Percentiles rank a stretch among this genome's conserved stretches.
Evolutionary conservation across 2,888 invertebrate species (phyloP).

Genomic region (Diogma glabrata): DNA sequence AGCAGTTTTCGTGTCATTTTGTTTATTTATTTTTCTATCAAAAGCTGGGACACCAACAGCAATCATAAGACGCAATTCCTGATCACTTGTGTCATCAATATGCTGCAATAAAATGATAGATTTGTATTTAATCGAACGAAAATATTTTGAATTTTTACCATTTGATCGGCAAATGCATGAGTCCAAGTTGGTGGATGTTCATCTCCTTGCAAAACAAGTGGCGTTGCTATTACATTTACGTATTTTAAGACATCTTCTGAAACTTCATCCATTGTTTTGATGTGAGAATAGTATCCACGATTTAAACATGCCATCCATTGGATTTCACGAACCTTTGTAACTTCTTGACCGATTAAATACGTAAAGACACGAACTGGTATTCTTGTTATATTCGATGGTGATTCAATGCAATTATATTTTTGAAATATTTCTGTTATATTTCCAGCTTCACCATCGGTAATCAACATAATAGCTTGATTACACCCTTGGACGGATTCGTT

Average conservation of each 20-base stretch:
- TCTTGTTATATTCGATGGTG: conserved; percentile 48
- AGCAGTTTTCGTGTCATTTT: conserved; percentile 45
- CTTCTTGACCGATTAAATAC: conserved; percentile 89
- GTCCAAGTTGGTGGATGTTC: conserved; percentile 89
- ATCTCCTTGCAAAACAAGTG: conserved; percentile 59
- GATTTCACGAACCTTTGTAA: conserved; percentile 78
- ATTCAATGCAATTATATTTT: conserved; percentile 59
- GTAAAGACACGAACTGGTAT: conserved; percentile 89
- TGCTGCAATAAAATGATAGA: not conserved
- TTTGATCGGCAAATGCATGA: conserved; percentile 79
- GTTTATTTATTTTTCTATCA: conserved; percentile 53
- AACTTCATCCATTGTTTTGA: conserved; percentile 90
- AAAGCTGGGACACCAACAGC: conserved; percentile 90
- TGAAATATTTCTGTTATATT: conserved; percentile 78
- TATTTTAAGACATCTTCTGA: conserved; percentile 93
- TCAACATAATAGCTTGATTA: conserved; percentile 92
- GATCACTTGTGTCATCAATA: conserved; percentile 13
- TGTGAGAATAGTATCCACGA: conserved; percentile 89
- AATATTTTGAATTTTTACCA: conserved; percentile 44
- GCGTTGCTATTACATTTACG: conserved; percentile 84
- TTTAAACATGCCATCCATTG: conserved; percentile 93
- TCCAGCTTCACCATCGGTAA: conserved; percentile 89
- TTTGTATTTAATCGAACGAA: not conserved
- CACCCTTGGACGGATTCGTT: conserved; percentile 51
- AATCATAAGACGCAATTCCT: conserved; percentile 57